These are phyloP conservation scores for Poecilia gillii DNA, from an alignment of 2,797 vertebrate species.

Conservation along the genomic window DNA sequence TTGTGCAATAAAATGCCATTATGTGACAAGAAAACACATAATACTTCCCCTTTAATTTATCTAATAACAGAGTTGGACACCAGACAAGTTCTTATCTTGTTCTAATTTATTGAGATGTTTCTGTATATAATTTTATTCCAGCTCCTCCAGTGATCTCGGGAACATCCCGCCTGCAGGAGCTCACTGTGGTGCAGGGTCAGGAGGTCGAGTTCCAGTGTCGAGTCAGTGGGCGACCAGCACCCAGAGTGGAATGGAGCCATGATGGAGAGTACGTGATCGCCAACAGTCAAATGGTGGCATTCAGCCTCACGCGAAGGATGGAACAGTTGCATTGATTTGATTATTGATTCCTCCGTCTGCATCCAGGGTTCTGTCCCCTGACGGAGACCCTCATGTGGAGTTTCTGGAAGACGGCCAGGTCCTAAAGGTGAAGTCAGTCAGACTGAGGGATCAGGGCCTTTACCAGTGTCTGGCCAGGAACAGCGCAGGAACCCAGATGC, in stretches of 20 bases:
- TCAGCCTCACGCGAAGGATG: background rate
- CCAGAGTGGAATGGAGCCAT: constrained; percentile 88
- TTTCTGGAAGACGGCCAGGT: constrained; percentile 83
- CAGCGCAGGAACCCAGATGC: constrained; percentile 86
- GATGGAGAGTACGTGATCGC: constrained; percentile 85
- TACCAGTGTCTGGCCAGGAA: constrained; percentile 90
- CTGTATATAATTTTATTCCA: constrained; percentile 42
- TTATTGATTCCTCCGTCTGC: constrained; percentile 12
- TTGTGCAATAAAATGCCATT: too few relatives aligned
- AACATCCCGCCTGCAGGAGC: constrained; percentile 79
- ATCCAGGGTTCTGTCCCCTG: constrained; percentile 80
- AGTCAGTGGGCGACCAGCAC: constrained; percentile 81
- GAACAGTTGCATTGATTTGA: background rate
- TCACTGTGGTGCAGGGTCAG: constrained; percentile 78
- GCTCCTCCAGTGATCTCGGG: constrained; percentile 87
- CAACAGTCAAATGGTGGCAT: constrained; percentile 11
- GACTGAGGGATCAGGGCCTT: constrained; percentile 83
- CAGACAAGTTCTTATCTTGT: background rate
- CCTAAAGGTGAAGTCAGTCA: constrained; percentile 79
- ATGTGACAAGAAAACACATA: too few relatives aligned
- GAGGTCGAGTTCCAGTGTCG: constrained; percentile 84
- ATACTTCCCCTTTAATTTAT: background rate
- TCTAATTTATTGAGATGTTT: background rate
- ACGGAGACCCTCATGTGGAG: constrained; percentile 80
- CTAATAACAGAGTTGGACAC: background rate